These are phyloP conservation scores for Prorops nasuta DNA, from an alignment of 1,140 invertebrate genomes.

Conservation along the genomic window DNA sequence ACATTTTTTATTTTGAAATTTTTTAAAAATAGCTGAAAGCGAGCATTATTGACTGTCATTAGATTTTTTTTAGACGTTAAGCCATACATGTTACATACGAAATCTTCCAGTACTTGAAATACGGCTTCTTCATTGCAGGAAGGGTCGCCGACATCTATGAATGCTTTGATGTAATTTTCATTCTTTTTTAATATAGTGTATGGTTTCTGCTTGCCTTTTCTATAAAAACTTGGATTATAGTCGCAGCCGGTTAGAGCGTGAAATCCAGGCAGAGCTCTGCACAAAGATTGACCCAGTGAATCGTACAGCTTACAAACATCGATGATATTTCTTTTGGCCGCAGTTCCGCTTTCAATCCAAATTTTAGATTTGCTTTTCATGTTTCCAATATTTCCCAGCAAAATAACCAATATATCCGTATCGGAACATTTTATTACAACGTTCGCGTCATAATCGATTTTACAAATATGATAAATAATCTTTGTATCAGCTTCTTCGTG, in stretches of 20 bases:
- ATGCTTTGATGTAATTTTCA: too few species aligned
- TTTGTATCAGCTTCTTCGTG: constrained; percentile 23
- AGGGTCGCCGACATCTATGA: too few species aligned
- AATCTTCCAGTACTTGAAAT: too few species aligned
- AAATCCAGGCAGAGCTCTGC: constrained; percentile 33
- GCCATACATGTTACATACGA: too few species aligned
- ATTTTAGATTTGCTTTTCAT: constrained; percentile 11
- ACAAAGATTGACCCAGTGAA: constrained; percentile 28
- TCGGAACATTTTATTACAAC: constrained; percentile 13
- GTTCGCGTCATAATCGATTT: constrained; percentile 7
- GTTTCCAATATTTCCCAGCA: constrained; percentile 17
- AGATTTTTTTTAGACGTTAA: too few species aligned
- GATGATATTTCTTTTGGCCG: neutral
- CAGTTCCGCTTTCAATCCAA: constrained; percentile 4
- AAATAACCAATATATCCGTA: constrained; percentile 20
- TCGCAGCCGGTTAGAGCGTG: constrained; percentile 50
- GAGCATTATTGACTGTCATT: neutral
- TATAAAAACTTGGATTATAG: constrained; percentile 41
- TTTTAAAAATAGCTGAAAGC: neutral
- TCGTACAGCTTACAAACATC: neutral
- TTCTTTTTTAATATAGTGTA: too few species aligned
- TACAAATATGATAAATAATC: constrained; percentile 19
- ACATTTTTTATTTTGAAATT: constrained; percentile 11
- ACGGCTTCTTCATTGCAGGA: too few species aligned
- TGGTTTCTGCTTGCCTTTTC: constrained; percentile 31